These are phyloP conservation scores for Ariopsis seemanni DNA, from an alignment of 2,113 vertebrate species.

Conservation along the genomic window DNA sequence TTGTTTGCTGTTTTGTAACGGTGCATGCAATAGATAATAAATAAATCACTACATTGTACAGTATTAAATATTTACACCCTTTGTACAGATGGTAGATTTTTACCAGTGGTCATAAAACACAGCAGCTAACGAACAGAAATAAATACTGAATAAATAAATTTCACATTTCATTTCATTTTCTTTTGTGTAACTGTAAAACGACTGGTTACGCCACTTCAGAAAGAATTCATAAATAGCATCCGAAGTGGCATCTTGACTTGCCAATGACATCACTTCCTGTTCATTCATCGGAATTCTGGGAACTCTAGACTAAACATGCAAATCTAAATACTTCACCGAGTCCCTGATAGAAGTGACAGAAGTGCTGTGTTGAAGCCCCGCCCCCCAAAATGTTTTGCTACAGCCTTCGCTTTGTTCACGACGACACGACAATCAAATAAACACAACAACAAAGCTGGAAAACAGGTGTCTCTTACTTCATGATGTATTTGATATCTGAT, in stretches of 20 bases:
- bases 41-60: slow-evolving; percentile 83
- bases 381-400: slow-evolving; percentile 24
- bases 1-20: slow-evolving; percentile 77
- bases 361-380: slow-evolving; percentile 11
- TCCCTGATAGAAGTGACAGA: slow-evolving; percentile 24
- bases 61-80: slow-evolving; percentile 91
- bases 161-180: not conserved
- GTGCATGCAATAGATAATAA: slow-evolving; percentile 88
- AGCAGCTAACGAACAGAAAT: slow-evolving; percentile 34
- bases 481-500: not conserved
- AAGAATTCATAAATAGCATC: slow-evolving; percentile 3
- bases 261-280: not conserved
- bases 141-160: slow-evolving; percentile 31
- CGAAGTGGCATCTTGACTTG: slow-evolving; percentile 10
- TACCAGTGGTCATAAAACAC: slow-evolving; percentile 63
- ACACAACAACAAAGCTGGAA: not conserved
- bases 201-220: slow-evolving; percentile 20
- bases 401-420: slow-evolving; percentile 28
- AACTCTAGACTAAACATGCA: slow-evolving; percentile 19
- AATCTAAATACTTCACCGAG: slow-evolving; percentile 11
- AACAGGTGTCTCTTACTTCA: not conserved
- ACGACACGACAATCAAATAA: slow-evolving; percentile 13
- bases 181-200: slow-evolving; percentile 26
- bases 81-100: slow-evolving; percentile 71
- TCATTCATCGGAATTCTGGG: slow-evolving; percentile 22